phyloP scores from a whole-genome alignment of 2,113 vertebrate genomes.

The Zapus hudsonius region DNA sequence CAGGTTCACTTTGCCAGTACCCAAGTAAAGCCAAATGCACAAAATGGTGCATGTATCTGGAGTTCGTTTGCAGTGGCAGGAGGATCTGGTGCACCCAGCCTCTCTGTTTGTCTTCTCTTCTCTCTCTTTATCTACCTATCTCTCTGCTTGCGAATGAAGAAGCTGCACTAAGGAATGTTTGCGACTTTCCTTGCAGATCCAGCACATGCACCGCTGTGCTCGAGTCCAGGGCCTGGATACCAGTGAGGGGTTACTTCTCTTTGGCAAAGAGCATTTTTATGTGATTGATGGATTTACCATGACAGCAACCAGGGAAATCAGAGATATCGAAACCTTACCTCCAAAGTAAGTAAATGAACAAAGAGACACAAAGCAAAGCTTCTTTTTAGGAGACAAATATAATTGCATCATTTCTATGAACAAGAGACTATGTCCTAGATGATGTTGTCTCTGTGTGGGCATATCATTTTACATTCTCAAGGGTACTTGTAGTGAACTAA shows the following conservation, averaged over 20 bases:
- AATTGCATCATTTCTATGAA: background rate
- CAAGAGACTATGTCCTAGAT: slow-evolving; percentile 4
- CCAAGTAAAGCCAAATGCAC: too few species aligned
- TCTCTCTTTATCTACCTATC: too few species aligned
- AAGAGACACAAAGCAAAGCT: background rate
- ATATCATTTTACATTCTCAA: background rate
- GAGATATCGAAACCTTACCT: slow-evolving; percentile 97
- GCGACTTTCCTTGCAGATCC: slow-evolving; percentile 88
- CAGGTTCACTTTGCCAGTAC: too few species aligned
- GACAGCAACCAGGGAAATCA: slow-evolving; percentile 96
- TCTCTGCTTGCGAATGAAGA: too few species aligned
- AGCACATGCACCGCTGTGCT: slow-evolving; percentile 99
- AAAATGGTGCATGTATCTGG: too few species aligned
- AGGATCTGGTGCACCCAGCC: too few species aligned
- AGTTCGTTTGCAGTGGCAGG: too few species aligned
- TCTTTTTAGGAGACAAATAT: background rate
- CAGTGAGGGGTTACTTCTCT: slow-evolving; percentile 97
- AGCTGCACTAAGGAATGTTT: background rate
- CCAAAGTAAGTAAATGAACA: slow-evolving; percentile 89
- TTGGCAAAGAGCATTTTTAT: slow-evolving; percentile 99
- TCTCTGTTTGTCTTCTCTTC: too few species aligned
- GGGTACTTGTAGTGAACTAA: background rate
- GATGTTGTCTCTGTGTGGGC: background rate
- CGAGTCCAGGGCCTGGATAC: slow-evolving; percentile 98
- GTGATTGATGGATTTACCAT: slow-evolving; percentile 99